Conservation (phyloP, 2,113 vertebrate species). For the Arothron firmamentum region DNA sequence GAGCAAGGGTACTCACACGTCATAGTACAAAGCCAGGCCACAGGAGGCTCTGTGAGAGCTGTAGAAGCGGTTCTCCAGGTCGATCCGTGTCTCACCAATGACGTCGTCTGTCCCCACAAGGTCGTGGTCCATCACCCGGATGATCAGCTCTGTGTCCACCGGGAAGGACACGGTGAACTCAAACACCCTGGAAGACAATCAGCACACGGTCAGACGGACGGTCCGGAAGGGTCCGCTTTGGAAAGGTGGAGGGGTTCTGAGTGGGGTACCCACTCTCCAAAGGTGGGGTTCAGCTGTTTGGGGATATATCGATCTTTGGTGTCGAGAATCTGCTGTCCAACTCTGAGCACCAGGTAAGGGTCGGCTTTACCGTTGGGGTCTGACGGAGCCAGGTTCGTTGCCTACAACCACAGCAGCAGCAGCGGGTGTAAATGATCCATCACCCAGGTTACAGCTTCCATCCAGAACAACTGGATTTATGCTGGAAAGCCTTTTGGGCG, state of each 20-base stretch:
- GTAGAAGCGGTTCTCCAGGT: constrained; percentile 93
- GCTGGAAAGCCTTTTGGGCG: too few species aligned
- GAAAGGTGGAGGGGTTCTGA: constrained; percentile 4
- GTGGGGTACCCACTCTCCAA: constrained; percentile 84
- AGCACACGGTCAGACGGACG: neutral
- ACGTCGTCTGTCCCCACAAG: constrained; percentile 86
- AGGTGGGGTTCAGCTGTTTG: constrained; percentile 91
- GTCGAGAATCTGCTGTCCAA: constrained; percentile 77
- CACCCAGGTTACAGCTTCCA: too few species aligned
- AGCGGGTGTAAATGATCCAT: too few species aligned
- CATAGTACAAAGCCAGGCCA: constrained; percentile 83
- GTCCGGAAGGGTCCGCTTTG: neutral
- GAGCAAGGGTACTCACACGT: constrained; percentile 77
- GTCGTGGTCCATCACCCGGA: constrained; percentile 87
- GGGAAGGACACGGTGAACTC: constrained; percentile 89
- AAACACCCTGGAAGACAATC: constrained; percentile 77
- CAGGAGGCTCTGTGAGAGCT: constrained; percentile 86
- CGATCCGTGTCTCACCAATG: constrained; percentile 87
- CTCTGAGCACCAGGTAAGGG: constrained; percentile 84
- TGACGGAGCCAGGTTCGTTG: constrained; percentile 83
- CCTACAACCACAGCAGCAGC: constrained; percentile 67
- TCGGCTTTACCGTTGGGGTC: constrained; percentile 92
- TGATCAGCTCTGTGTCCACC: constrained; percentile 80
- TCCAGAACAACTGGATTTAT: too few species aligned
- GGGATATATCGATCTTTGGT: constrained; percentile 88